Evolutionary conservation across 2,113 vertebrate species (phyloP).

Genomic region (Tetrao urogallus): DNA sequence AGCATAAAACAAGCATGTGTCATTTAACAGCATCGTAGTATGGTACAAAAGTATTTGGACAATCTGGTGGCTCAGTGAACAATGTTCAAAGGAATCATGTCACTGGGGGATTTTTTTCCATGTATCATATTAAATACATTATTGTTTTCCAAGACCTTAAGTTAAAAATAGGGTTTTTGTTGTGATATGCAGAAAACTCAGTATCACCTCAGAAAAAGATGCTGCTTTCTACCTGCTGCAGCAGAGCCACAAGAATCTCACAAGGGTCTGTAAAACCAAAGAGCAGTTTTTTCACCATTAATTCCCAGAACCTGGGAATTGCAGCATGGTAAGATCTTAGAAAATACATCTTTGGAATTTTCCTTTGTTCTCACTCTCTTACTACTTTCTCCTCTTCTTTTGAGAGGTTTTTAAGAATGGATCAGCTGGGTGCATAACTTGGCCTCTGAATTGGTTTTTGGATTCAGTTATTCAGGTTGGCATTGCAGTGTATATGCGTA

Average conservation of each 20-base stretch:
- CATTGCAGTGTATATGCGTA: not conserved
- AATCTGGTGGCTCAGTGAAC: not conserved
- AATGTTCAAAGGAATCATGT: not conserved
- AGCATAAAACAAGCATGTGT: not conserved
- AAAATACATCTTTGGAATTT: not conserved
- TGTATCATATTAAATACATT: not conserved
- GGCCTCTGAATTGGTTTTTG: not conserved
- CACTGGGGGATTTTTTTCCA: not conserved
- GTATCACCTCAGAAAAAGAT: accelerated
- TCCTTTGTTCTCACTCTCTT: not conserved
- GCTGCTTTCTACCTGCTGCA: accelerated
- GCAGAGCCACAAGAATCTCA: accelerated
- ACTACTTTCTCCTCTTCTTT: not conserved
- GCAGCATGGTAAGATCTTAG: not conserved
- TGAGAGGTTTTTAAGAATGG: not conserved
- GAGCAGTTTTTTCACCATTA: not conserved
- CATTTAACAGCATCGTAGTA: not conserved
- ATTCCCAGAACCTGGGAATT: not conserved
- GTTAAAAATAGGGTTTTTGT: not conserved
- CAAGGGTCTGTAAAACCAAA: not conserved
- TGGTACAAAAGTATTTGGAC: not conserved
- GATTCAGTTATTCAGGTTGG: not conserved
- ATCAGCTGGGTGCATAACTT: not conserved
- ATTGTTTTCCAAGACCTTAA: not conserved
- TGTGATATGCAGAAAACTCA: not conserved